Percentiles rank a stretch among this genome's conserved stretches.
Conservation (phyloP, 2,888 invertebrate genomes). For the Tipula vernalis region DNA sequence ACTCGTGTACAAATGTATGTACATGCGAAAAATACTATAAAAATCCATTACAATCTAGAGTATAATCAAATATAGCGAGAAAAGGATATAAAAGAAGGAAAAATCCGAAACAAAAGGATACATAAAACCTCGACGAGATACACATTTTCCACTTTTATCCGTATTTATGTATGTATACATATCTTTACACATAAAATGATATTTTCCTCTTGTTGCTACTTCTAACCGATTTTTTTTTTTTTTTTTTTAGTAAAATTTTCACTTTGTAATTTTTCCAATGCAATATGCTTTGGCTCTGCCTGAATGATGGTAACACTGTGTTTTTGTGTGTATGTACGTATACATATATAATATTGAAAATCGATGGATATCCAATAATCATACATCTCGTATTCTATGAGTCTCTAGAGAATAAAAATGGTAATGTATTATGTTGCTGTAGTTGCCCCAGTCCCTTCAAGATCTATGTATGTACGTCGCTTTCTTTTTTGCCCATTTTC, state of each 20-base stretch:
- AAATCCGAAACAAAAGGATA: background rate
- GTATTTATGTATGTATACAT: background rate
- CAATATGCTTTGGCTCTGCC: background rate
- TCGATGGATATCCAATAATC: conserved; percentile 8
- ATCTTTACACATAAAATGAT: background rate
- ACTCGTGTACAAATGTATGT: background rate
- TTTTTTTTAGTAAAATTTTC: background rate
- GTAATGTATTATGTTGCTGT: conserved; percentile 6
- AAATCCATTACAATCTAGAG: background rate
- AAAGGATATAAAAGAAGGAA: background rate
- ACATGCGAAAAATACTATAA: background rate
- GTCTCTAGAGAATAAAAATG: conserved; percentile 8
- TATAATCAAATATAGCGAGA: conserved; percentile 4
- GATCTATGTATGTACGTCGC: background rate
- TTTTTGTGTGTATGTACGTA: background rate
- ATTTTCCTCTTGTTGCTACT: background rate
- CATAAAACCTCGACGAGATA: background rate
- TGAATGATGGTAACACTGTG: background rate
- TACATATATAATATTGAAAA: conserved; percentile 6
- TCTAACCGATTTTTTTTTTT: background rate
- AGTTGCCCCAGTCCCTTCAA: conserved; percentile 8
- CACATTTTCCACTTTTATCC: background rate
- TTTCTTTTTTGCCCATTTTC: background rate
- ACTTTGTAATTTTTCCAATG: background rate
- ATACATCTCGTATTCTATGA: conserved; percentile 7